Evolutionary conservation across 2,797 vertebrate genomes (phyloP).

Genomic region (Ciconia nigra): DNA sequence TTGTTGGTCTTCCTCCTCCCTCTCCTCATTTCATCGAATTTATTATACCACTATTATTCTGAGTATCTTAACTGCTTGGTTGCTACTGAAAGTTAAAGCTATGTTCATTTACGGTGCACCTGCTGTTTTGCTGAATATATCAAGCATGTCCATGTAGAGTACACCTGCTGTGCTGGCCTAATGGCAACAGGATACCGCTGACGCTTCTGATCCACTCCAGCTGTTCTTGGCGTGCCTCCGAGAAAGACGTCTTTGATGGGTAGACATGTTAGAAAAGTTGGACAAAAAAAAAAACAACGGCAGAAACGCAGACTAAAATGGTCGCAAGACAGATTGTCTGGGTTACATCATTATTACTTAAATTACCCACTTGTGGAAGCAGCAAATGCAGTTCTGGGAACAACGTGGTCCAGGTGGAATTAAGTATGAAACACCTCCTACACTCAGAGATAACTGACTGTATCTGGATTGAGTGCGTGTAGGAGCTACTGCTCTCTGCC

Average conservation of each 20-base stretch:
- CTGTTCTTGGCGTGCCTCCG: not conserved
- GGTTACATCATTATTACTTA: not conserved
- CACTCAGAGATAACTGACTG: not conserved
- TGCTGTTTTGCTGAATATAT: not conserved
- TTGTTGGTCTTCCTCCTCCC: not conserved
- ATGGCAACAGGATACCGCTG: not conserved
- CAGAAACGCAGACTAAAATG: not conserved
- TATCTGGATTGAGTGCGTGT: not conserved
- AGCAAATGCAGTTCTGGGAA: not conserved
- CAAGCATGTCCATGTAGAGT: not conserved
- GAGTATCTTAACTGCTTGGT: not conserved
- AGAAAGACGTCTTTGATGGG: not conserved
- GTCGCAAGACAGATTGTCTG: not conserved
- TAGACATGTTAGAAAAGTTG: not conserved
- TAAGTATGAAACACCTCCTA: not conserved
- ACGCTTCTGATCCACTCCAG: not conserved
- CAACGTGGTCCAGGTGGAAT: not conserved
- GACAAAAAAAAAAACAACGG: not conserved
- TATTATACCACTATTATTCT: not conserved
- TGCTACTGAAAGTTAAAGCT: not conserved
- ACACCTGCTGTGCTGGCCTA: not conserved
- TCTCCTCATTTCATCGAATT: not conserved
- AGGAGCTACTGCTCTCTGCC: slow-evolving; percentile 2
- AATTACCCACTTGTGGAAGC: not conserved
- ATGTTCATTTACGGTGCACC: not conserved